Conservation (phyloP, 2,888 invertebrate genomes). For the Drosophila anceps region DNA sequence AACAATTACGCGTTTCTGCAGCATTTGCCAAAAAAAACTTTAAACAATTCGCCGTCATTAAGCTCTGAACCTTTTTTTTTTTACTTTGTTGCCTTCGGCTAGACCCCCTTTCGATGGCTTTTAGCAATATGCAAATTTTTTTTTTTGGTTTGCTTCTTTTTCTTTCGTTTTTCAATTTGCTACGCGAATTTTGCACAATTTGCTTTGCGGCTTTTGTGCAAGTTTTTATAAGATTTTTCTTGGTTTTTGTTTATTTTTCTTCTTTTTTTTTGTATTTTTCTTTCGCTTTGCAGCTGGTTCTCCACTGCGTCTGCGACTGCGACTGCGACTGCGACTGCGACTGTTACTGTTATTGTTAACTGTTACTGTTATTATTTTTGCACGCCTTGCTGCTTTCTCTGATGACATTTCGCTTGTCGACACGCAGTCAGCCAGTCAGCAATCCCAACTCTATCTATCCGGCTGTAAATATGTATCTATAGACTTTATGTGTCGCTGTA, state of each 20-base stretch:
- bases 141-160: constrained; percentile 19
- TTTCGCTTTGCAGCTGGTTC: constrained; percentile 54
- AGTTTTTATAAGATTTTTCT: constrained; percentile 33
- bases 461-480: constrained; percentile 2
- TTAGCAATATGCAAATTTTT: constrained; percentile 48
- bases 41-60: constrained; percentile 9
- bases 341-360: constrained; percentile 52
- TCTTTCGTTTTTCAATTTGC: constrained; percentile 46
- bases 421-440: constrained; percentile 8
- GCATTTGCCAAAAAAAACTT: constrained; percentile 1
- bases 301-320: constrained; percentile 24
- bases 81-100: constrained; percentile 14
- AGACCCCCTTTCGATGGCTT: constrained; percentile 18
- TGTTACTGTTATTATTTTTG: constrained; percentile 45
- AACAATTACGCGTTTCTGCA: constrained; percentile 1
- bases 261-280: background rate
- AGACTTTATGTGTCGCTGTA: background rate
- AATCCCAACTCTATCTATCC: constrained; percentile 1
- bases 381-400: constrained; percentile 33
- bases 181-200: constrained; percentile 42
- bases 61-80: constrained; percentile 3
- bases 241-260: background rate
- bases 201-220: constrained; percentile 46
- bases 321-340: constrained; percentile 21
- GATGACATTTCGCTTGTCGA: constrained; percentile 28